These are phyloP conservation scores for Ctenicera cuprea DNA, from an alignment of 2,888 invertebrate species.

Conservation along the genomic window DNA sequence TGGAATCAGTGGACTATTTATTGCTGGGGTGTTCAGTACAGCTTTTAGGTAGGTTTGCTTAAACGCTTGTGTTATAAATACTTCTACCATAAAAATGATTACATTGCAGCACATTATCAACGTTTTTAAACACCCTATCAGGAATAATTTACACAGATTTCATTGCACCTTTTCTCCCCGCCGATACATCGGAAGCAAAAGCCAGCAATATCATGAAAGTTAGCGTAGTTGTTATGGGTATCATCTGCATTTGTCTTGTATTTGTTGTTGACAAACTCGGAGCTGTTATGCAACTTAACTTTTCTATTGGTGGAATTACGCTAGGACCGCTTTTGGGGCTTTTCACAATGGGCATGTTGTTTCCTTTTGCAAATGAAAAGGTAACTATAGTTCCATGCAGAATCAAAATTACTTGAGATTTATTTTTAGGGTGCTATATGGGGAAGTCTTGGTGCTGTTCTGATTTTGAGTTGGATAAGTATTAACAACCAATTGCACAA, in stretches of 20 bases:
- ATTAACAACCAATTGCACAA: constrained; percentile 63
- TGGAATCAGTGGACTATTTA: constrained; percentile 84
- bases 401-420: background rate
- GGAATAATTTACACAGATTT: constrained; percentile 81
- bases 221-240: constrained; percentile 76
- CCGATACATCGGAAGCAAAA: constrained; percentile 73
- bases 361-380: constrained; percentile 78
- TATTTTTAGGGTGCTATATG: constrained; percentile 73
- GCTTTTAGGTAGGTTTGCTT: constrained; percentile 78
- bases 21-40: constrained; percentile 84
- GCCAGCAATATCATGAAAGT: constrained; percentile 78
- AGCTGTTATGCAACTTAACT: constrained; percentile 66
- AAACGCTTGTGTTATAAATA: background rate
- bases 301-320: constrained; percentile 78
- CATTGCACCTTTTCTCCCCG: constrained; percentile 75
- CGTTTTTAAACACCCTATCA: constrained; percentile 78
- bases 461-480: constrained; percentile 71
- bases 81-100: background rate
- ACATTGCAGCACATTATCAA: constrained; percentile 77
- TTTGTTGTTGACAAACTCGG: constrained; percentile 80
- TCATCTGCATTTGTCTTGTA: constrained; percentile 83
- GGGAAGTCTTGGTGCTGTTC: constrained; percentile 74
- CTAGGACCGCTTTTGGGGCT: constrained; percentile 80
- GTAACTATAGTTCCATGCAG: constrained; percentile 65
- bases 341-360: constrained; percentile 80